Base-by-base conservation (phyloP, 2,888 invertebrate genomes). In the Erynnis tages region DNA sequence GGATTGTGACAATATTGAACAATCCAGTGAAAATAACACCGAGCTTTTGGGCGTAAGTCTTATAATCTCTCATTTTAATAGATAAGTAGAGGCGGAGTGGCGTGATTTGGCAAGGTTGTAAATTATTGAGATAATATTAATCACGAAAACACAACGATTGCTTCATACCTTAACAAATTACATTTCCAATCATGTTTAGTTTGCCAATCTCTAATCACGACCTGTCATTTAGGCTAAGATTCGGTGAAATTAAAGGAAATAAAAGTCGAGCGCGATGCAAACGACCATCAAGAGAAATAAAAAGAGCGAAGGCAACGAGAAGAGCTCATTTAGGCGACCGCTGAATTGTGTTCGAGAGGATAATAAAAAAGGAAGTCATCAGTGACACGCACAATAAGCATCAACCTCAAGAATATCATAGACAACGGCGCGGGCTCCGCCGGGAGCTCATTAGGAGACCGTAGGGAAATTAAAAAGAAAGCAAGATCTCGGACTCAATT, bases 391-490 rank as follows among this genome's bases (percentile, higher is more conserved):
- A 89, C 89, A 89, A 89, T 89, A 86, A 89, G 89, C 88, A 89
- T 89, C 89, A 89, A 88, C 88, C 89, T 87, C 89, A 86, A 88
- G 86, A 89, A 89, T 89, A 89, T 89, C 89, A 89, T 89, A 89
- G 88, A 89, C 87, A 89, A 89, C 85, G 79, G 82, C 83, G 75
- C 73, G 68, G 71, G 75, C 71, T 71, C 76, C 77, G 79, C 81
- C 82, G 74, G 73, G 89, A 86, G 79, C 86, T 89, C 89, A 89
- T 89, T 89, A 89, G 87, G 85, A 81, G 86, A 74, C 89, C 89
- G 84, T 83, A 82, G 90, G 90, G 90, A 90, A 90, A 90, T 90
- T 90, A 89, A 89, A 89, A 89, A 89, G 89, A 88, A 89, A 90
- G 78, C 87, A 88, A 88, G 82, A 85, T 79, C 85, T 87, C 80